phyloP scores from a whole-genome alignment of 2,113 vertebrate species.

The Gallinago paraguaiae region DNA sequence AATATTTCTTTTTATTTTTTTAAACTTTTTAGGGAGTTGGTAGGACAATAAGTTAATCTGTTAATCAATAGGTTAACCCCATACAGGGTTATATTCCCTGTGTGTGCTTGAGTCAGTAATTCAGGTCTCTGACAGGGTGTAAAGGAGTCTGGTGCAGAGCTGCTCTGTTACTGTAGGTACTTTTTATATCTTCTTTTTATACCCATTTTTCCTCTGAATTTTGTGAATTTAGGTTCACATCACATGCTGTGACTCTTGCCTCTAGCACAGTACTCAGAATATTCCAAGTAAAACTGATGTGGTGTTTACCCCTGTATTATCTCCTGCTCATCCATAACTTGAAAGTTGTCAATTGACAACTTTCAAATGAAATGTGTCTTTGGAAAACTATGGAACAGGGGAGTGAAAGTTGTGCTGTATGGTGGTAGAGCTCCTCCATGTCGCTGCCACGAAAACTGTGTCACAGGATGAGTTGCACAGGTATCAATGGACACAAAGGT shows the following conservation, averaged over 20 bases:
- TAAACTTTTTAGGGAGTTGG: background rate
- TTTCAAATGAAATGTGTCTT: background rate
- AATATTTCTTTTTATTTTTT: background rate
- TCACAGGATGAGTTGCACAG: background rate
- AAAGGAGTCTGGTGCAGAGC: background rate
- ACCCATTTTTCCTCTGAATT: background rate
- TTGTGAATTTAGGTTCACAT: background rate
- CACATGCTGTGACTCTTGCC: background rate
- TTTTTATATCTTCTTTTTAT: background rate
- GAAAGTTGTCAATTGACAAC: background rate
- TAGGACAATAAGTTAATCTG: background rate
- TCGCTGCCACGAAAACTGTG: background rate
- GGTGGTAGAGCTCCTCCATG: background rate
- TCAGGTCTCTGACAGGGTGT: background rate
- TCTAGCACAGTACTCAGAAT: background rate
- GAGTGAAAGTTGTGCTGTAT: background rate
- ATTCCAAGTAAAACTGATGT: background rate
- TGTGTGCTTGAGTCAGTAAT: background rate
- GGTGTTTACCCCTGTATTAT: background rate
- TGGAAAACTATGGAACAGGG: background rate
- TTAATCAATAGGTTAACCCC: no score
- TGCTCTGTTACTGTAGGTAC: background rate
- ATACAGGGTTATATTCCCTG: background rate
- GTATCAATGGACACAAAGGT: background rate
- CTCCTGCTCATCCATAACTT: fast-evolving